These are phyloP conservation scores for Canis aureus DNA, from an alignment of 2,113 vertebrate genomes.

Conservation along the genomic window DNA sequence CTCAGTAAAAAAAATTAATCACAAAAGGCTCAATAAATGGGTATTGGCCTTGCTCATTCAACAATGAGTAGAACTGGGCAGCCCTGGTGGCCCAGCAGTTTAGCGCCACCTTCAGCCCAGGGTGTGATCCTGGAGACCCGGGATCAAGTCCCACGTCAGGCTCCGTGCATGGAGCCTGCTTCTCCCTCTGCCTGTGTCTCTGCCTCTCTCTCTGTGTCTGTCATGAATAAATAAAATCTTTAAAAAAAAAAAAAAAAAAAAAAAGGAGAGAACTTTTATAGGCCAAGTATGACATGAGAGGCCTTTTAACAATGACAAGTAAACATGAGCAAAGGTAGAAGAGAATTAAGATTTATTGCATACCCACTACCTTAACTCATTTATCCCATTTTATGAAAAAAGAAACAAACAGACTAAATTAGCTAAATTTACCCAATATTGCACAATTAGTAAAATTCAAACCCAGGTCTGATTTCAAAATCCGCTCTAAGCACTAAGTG, in stretches of 20 bases:
- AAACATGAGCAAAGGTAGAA: neutral
- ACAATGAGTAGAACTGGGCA: neutral
- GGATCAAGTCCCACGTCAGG: too few species aligned
- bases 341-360: neutral
- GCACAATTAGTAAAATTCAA: constrained; percentile 10
- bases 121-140: too few species aligned
- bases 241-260: too few species aligned
- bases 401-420: constrained; percentile 21
- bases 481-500: neutral
- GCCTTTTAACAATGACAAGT: constrained; percentile 3
- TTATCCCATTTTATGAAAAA: constrained; percentile 18
- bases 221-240: too few species aligned
- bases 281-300: neutral
- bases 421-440: neutral
- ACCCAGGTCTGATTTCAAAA: neutral
- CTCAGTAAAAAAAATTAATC: constrained; percentile 32
- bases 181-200: too few species aligned
- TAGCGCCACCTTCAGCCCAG: too few species aligned
- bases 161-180: too few species aligned
- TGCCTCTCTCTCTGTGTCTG: too few species aligned
- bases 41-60: neutral
- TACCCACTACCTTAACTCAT: neutral
- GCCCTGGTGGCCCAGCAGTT: too few species aligned
- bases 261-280: neutral
- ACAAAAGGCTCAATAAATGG: constrained; percentile 17